Percentiles rank a stretch among this genome's conserved stretches.
These are phyloP conservation scores for Allacma fusca DNA, from an alignment of 2,888 invertebrate genomes.

Conservation along the genomic window DNA sequence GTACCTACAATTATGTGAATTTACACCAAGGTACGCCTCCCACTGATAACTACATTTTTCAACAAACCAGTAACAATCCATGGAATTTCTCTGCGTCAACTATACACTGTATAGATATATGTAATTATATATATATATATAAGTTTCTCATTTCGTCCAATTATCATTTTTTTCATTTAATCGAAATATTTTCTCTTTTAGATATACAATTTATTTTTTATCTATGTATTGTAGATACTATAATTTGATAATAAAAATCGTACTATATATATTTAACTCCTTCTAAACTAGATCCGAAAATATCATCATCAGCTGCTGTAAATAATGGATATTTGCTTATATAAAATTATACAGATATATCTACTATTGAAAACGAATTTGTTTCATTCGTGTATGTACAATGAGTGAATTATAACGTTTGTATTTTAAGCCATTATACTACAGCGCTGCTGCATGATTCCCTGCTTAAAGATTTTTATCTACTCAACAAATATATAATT, in stretches of 20 bases:
- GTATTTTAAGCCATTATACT: neutral
- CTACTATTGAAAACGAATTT: too few species aligned
- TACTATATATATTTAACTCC: neutral
- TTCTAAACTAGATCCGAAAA: neutral
- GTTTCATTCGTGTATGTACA: neutral
- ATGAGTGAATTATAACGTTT: neutral
- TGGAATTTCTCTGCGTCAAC: constrained; percentile 3
- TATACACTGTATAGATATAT: neutral
- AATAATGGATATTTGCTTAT: neutral
- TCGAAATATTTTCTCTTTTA: neutral
- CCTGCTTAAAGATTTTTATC: neutral
- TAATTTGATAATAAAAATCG: too few species aligned
- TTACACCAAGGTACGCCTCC: neutral
- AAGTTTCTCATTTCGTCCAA: too few species aligned
- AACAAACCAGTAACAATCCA: neutral
- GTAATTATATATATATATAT: too few species aligned
- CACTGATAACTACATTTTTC: neutral
- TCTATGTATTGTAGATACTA: too few species aligned
- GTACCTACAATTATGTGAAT: neutral
- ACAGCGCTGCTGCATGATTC: constrained; percentile 6
- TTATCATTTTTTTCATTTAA: too few species aligned
- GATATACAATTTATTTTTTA: too few species aligned
- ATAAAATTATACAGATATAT: neutral
- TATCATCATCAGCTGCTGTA: constrained; percentile 12
- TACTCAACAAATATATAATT: neutral